These are phyloP conservation scores for Hypolimnas misippus DNA, from an alignment of 2,888 invertebrate genomes.

Conservation along the genomic window DNA sequence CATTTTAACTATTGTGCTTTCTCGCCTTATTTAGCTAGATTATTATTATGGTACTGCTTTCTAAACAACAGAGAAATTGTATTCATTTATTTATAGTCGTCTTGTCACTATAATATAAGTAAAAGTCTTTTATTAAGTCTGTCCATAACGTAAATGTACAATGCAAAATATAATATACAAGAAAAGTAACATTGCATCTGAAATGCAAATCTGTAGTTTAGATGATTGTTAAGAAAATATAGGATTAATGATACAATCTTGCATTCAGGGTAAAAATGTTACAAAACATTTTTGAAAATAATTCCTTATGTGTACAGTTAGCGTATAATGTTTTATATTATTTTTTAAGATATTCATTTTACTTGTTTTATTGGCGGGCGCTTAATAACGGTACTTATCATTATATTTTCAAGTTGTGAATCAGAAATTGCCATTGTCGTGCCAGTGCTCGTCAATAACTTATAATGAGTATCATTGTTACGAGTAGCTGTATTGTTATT, in stretches of 20 bases:
- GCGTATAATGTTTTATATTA: not conserved
- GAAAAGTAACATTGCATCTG: too few species aligned
- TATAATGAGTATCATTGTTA: constrained; percentile 60
- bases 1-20: constrained; percentile 25
- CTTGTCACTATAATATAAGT: not conserved
- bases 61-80: constrained; percentile 30
- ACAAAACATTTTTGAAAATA: too few species aligned
- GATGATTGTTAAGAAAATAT: too few species aligned
- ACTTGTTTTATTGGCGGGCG: not conserved
- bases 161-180: too few species aligned
- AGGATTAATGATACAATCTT: too few species aligned
- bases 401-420: constrained; percentile 7
- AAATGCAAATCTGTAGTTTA: too few species aligned
- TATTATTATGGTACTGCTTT: constrained; percentile 37
- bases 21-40: constrained; percentile 19
- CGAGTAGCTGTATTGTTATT: constrained; percentile 57
- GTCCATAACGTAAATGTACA: not conserved
- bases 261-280: too few species aligned
- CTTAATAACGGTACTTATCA: constrained; percentile 3
- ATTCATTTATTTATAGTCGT: constrained; percentile 6
- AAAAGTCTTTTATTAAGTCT: constrained; percentile 1
- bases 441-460: constrained; percentile 45
- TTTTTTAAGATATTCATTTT: not conserved
- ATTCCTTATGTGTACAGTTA: not conserved
- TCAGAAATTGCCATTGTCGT: constrained; percentile 25